Base-by-base conservation (phyloP, 2,888 invertebrate species). In the Brenthis hecate region DNA sequence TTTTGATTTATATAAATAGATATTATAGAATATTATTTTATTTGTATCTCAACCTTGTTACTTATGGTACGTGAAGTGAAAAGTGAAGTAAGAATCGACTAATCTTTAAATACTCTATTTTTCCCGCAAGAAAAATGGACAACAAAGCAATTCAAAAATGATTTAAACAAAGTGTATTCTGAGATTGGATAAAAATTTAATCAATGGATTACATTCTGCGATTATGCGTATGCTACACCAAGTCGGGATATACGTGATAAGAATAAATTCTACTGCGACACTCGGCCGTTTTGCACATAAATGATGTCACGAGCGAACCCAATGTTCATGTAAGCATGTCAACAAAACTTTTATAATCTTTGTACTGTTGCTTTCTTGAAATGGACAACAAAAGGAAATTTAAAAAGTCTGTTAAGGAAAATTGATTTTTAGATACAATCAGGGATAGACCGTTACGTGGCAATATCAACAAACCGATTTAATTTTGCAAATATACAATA, bases 251-350 rank as follows among this genome's bases (percentile, higher is more conserved):
- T 60, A 72, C 71, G 73, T 73, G 74, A 69, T 68, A 51, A 56
- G 70, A 74, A 72, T 73, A 64, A 77, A 75, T 73, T 73, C 75
- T 74, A 73, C 36, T 74, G 74, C 75, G 80, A 75, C 73, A 74
- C 76, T 74, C 73, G 19, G 74, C 75, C 75, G 80, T 85, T 87
- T 87, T 85, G 80, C 78, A 78, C 77, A 72, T 77, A 78, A 77
- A 80, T 78, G 76, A 77, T 77, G 81, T 81, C 83, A 80, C 80
- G 78, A 77, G 73, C 78, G 73, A 74, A 76, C 79, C 78, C 82
- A 84, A 81, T 80, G 79, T 74, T 77, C 80, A 74, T 81, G 81
- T 81, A 83, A 76, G 77, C 74, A 76, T 64, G 64, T 60, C 70
- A 71, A 56, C 63, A 74, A 62, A 77, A 73, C 71, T 62, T 65